Conservation (phyloP, 2,888 invertebrate species). For the Macrophya annulata region DNA sequence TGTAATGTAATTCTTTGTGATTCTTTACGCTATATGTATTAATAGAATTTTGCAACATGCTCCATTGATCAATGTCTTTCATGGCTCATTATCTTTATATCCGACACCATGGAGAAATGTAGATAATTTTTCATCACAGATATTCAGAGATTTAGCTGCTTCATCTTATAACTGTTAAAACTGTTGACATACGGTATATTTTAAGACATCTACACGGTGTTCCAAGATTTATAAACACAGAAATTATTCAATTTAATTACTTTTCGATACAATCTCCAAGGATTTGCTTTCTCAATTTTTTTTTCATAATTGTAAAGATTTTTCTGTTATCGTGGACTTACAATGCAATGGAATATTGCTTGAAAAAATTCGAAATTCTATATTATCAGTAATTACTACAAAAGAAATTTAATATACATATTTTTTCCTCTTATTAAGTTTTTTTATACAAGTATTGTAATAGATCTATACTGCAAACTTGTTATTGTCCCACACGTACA, state of each 20-base stretch:
- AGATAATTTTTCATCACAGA: conserved; percentile 21
- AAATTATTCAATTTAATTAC: background rate
- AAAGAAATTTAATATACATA: background rate
- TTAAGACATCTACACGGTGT: conserved; percentile 1
- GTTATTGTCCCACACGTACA: background rate
- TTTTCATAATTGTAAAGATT: background rate
- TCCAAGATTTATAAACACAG: background rate
- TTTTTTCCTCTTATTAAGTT: background rate
- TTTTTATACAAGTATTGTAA: background rate
- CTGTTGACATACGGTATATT: background rate
- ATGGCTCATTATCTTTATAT: conserved; percentile 10
- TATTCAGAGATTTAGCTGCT: background rate
- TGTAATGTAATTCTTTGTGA: background rate
- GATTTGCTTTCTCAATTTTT: background rate
- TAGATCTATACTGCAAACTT: background rate
- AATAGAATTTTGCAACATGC: background rate
- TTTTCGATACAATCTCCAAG: background rate
- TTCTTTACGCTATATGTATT: background rate
- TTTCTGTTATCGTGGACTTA: background rate
- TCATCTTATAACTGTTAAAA: conserved; percentile 31
- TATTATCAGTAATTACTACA: background rate
- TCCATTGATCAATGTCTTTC: conserved; percentile 1
- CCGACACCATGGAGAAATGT: background rate
- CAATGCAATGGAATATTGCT: background rate
- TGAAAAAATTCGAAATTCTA: background rate